A percentile compares a stretch with the other conserved stretches of the same genome.
phyloP scores from a whole-genome alignment of 2,888 invertebrate genomes.

The Philaethria dido region DNA sequence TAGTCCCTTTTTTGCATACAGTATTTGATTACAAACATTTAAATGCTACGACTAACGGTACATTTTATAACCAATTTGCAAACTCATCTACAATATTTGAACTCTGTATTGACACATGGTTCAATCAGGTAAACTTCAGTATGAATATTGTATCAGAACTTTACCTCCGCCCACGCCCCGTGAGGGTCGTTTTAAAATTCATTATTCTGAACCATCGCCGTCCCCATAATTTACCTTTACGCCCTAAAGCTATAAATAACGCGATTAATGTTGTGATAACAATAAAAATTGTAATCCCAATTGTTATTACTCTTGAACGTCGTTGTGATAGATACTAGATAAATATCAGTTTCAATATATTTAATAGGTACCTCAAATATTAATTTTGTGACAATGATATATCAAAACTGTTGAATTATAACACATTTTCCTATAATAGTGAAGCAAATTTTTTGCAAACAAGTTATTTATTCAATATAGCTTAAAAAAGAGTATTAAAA shows the following conservation, averaged over 20 bases:
- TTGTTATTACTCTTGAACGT: neutral
- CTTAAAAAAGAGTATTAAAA: too few species aligned
- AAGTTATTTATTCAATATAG: too few species aligned
- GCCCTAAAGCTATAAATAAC: constrained; percentile 30
- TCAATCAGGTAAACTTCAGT: constrained; percentile 28
- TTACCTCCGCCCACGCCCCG: constrained; percentile 13
- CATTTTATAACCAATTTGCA: constrained; percentile 19
- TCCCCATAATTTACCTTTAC: constrained; percentile 29
- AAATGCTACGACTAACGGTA: neutral
- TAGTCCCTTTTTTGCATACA: neutral
- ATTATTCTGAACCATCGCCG: constrained; percentile 33
- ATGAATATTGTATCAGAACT: constrained; percentile 33
- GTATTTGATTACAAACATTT: neutral
- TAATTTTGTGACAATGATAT: neutral
- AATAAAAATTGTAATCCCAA: constrained; percentile 26
- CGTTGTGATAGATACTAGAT: neutral
- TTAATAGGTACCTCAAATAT: neutral
- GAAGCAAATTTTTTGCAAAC: too few species aligned
- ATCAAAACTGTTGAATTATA: too few species aligned
- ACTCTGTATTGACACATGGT: constrained; percentile 29
- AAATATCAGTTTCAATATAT: neutral
- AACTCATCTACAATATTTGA: constrained; percentile 5
- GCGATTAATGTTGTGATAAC: constrained; percentile 31
- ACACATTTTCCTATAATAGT: too few species aligned
- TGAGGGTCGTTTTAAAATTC: constrained; percentile 32